Evolutionary conservation across 1,140 invertebrate genomes (phyloP), one percentile per base, ranked within the genome.

Genomic region (Himalopsyche phryganea): DNA sequence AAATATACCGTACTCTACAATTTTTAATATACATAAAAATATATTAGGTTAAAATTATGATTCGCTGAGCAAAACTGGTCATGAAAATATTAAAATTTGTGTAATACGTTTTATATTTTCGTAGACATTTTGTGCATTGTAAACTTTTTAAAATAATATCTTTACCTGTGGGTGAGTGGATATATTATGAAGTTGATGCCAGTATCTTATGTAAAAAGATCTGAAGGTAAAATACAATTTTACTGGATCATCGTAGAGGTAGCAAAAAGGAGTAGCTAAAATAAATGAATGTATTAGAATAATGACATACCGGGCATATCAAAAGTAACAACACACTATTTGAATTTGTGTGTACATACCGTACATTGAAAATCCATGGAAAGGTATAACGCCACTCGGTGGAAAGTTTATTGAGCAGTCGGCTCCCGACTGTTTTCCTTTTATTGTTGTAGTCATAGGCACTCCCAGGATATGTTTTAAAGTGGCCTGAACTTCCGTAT

Each of bases 361-460:
- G 76, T 95, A 96, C 94, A 98, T 97, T 6, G 94, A 90, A 70
- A 98, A 97, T 1, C 94, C 95, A 72, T 98, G 94, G 72, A 96
- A 98, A 6, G 95, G 95, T 66, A 98, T 93, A 13, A 98, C 86
- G 4, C 94, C 94, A 76, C 90, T 94, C 0, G 94, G 94, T 11
- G 95, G 94, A 69, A 94, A 95, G 17, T 87, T 82, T n/a, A 92
- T 85, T 15, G 81, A 79, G 60, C 83, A 85, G 60, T 86, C 84
- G 7, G 83, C 67, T 5, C 80, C 83, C 2, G 83, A 80, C 35
- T 83, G 81, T 69, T 85, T 88, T n/a, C 86, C 86, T 74, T 90
- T 89, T 0, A 90, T 72, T 13, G 85, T 80, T 1, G 81, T 84
- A 23, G 82, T 82, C 50, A 87, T 82, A 0, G 85, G 80, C 47